Evolutionary conservation across 2,797 vertebrate genomes (phyloP).

Genomic region (Alfaro cultratus): DNA sequence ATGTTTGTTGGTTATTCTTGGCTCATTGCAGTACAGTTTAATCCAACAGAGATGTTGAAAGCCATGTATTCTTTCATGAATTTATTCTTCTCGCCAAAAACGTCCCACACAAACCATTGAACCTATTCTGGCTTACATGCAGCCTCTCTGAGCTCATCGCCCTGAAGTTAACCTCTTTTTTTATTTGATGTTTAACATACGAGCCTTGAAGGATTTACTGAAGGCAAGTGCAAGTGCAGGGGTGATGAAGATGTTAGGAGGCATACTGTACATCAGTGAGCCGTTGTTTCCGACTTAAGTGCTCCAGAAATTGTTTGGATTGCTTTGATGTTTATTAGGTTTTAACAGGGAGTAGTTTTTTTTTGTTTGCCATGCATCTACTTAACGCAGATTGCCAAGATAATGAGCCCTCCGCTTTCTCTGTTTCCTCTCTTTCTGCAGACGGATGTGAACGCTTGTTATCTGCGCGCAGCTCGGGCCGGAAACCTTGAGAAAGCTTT

Average conservation of each 20-base stretch:
- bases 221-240: constrained; percentile 35
- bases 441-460: constrained; percentile 97
- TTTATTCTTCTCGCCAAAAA: constrained; percentile 3
- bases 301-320: background rate
- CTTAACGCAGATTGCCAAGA: background rate
- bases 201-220: constrained; percentile 28
- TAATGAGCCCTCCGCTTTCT: background rate
- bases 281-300: background rate
- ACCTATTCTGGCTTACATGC: constrained; percentile 10
- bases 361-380: background rate
- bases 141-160: constrained; percentile 4
- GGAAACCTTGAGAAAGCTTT: constrained; percentile 97
- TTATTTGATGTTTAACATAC: constrained; percentile 14
- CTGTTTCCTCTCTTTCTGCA: constrained; percentile 54
- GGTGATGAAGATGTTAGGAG: constrained; percentile 19
- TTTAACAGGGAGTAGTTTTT: background rate
- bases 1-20: constrained; percentile 24
- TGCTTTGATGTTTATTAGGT: background rate
- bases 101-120: background rate
- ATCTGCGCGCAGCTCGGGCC: constrained; percentile 93
- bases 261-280: background rate
- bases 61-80: background rate
- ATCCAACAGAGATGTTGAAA: constrained; percentile 15
- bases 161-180: constrained; percentile 5
- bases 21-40: constrained; percentile 1